A percentile compares a stretch with the other conserved stretches of the same genome.
These are phyloP conservation scores for Paramormyrops kingsleyae DNA, from an alignment of 2,113 vertebrate genomes.

Conservation along the genomic window DNA sequence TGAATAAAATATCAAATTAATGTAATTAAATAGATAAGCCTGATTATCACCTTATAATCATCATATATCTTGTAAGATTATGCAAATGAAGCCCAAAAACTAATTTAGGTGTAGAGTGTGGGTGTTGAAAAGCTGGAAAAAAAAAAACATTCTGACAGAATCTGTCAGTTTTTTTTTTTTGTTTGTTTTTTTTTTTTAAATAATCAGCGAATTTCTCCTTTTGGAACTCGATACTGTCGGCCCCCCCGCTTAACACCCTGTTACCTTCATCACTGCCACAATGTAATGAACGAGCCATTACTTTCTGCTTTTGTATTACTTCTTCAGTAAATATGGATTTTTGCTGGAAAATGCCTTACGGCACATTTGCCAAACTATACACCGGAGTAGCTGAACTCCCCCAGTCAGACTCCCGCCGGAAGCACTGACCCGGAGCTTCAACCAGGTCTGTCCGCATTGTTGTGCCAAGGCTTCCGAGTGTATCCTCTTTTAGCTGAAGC, in stretches of 20 bases:
- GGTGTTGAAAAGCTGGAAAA: neutral
- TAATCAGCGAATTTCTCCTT: neutral
- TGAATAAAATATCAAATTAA: constrained; percentile 5
- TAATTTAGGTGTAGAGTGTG: neutral
- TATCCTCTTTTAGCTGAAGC: neutral
- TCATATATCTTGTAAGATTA: neutral
- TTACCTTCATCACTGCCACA: neutral
- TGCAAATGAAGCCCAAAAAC: neutral
- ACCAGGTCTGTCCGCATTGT: neutral
- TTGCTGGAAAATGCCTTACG: neutral
- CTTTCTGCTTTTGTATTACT: neutral
- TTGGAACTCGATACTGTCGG: neutral
- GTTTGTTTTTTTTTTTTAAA: no score
- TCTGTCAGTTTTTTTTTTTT: neutral
- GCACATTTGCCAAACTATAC: neutral
- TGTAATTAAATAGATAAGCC: neutral
- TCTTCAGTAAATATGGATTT: neutral
- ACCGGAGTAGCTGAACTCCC: neutral
- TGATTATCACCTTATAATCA: neutral
- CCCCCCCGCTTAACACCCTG: neutral
- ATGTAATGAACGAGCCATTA: neutral
- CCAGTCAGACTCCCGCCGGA: neutral
- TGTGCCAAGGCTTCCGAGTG: neutral
- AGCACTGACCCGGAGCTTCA: neutral
- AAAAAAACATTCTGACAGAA: neutral